Evolutionary conservation across 2,888 invertebrate genomes (phyloP).

Genomic region (Macroteleia sp.): DNA sequence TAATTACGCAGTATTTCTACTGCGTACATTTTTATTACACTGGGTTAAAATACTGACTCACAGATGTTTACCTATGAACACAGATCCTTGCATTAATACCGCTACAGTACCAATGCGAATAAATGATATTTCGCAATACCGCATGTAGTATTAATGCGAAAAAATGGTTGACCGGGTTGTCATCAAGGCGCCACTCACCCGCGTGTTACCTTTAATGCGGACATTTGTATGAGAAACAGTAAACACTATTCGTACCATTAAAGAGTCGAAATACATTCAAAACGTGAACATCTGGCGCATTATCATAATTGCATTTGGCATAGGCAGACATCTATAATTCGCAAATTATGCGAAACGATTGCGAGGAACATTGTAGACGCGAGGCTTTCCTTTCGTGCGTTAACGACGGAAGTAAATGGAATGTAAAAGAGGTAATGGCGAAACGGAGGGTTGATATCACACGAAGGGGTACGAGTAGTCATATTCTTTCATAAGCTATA

Average conservation of each 20-base stretch:
- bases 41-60: too few species aligned
- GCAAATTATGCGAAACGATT: conserved; percentile 73
- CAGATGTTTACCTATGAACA: too few species aligned
- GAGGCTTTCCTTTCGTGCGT: conserved; percentile 60
- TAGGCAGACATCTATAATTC: conserved; percentile 61
- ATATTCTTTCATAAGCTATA: conserved; percentile 69
- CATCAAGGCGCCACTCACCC: conserved; percentile 5
- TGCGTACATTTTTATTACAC: too few species aligned
- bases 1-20: too few species aligned
- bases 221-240: conserved; percentile 33
- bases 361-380: conserved; percentile 62
- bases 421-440: conserved; percentile 65
- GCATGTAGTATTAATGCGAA: too few species aligned
- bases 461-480: conserved; percentile 58
- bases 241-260: conserved; percentile 24
- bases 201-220: conserved; percentile 7
- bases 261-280: conserved; percentile 34
- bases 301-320: conserved; percentile 63
- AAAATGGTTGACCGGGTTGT: too few species aligned
- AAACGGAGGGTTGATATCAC: conserved; percentile 62
- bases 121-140: too few species aligned
- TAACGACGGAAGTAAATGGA: conserved; percentile 65
- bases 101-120: too few species aligned
- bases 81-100: too few species aligned
- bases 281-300: conserved; percentile 57